phyloP scores from a whole-genome alignment of 2,113 vertebrate species.

The Porphyrio hochstetteri region DNA sequence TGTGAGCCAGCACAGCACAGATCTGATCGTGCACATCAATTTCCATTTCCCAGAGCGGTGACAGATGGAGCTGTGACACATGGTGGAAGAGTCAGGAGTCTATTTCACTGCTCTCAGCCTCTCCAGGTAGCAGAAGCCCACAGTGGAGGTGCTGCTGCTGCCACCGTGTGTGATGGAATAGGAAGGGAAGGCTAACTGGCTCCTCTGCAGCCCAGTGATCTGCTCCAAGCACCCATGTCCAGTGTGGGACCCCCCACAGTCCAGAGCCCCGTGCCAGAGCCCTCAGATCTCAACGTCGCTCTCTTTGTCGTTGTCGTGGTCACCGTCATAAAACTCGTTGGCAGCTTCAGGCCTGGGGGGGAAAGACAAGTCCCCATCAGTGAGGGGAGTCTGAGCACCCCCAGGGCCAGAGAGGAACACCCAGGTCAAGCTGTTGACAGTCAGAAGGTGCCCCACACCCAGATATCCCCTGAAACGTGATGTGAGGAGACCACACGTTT shows the following conservation, averaged over 20 bases:
- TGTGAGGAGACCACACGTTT: background rate
- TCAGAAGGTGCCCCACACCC: background rate
- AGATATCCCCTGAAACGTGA: background rate
- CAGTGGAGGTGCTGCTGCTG: background rate
- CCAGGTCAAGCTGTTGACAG: background rate
- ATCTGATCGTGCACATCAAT: accelerated
- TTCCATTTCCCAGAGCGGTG: background rate
- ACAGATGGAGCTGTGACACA: accelerated
- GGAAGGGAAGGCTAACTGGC: background rate
- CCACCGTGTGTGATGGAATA: background rate
- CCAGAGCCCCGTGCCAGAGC: background rate
- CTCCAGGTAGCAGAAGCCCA: background rate
- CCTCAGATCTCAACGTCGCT: conserved; percentile 96
- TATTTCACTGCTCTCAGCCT: background rate
- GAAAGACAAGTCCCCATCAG: background rate
- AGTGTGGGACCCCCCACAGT: background rate
- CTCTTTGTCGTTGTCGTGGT: conserved; percentile 99
- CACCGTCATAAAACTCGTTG: conserved; percentile 96
- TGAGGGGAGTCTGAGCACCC: background rate
- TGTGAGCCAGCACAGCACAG: background rate
- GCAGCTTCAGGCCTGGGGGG: conserved; percentile 89
- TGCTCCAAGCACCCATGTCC: background rate
- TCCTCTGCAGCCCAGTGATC: background rate
- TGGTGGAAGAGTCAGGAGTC: background rate
- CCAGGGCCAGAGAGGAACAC: background rate